Percentiles rank a stretch among this genome's conserved stretches.
These are phyloP conservation scores for Scartelaos histophorus DNA, from an alignment of 2,113 vertebrate species.

Conservation along the genomic window DNA sequence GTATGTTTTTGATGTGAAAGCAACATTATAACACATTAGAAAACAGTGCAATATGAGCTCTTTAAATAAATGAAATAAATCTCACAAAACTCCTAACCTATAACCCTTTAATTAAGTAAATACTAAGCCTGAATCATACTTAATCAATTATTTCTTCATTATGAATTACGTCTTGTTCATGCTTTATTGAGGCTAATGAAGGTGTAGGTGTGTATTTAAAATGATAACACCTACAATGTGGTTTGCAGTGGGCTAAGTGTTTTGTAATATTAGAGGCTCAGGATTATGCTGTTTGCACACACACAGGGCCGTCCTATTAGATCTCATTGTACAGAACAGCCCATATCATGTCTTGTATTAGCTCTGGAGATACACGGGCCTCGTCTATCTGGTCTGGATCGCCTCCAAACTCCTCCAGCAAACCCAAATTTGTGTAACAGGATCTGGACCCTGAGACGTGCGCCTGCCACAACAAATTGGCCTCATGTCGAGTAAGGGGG, in stretches of 20 bases:
- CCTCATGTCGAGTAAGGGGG: slow-evolving; percentile 66
- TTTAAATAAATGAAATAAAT: not conserved
- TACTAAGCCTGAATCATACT: too few species aligned
- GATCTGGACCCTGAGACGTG: slow-evolving; percentile 75
- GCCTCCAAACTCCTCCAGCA: slow-evolving; percentile 67
- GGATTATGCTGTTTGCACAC: slow-evolving; percentile 63
- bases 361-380: slow-evolving; percentile 59
- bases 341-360: slow-evolving; percentile 66
- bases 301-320: slow-evolving; percentile 59
- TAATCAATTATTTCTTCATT: too few species aligned
- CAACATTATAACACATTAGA: too few species aligned
- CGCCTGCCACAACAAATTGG: slow-evolving; percentile 81
- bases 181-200: too few species aligned
- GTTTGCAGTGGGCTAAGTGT: slow-evolving; percentile 39
- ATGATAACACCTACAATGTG: not conserved
- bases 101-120: too few species aligned
- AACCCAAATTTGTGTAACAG: slow-evolving; percentile 78
- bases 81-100: too few species aligned
- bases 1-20: too few species aligned
- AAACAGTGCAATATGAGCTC: too few species aligned
- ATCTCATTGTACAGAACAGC: slow-evolving; percentile 71
- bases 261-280: slow-evolving; percentile 63
- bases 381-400: slow-evolving; percentile 72
- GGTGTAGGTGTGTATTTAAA: not conserved
- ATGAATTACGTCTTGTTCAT: too few species aligned